Evolutionary conservation across 2,113 vertebrate species (phyloP).

Genomic region (Baryphthengus martii): DNA sequence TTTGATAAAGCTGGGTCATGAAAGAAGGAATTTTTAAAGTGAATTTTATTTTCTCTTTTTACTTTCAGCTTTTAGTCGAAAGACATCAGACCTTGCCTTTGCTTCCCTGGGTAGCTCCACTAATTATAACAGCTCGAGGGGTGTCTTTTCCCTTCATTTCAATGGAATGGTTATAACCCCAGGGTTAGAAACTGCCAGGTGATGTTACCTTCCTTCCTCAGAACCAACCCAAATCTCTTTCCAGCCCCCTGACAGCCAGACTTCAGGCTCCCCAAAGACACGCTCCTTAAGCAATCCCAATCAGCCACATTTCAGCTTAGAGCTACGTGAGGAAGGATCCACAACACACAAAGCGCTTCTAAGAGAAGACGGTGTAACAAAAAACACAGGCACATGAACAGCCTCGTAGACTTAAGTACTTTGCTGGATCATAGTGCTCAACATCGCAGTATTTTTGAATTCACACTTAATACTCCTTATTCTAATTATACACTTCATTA

Average conservation of each 20-base stretch:
- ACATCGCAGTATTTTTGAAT: neutral
- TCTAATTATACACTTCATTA: neutral
- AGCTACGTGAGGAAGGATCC: neutral
- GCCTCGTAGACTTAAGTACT: neutral
- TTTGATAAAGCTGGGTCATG: too few relatives aligned
- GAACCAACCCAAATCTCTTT: neutral
- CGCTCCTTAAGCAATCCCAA: neutral
- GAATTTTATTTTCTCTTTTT: too few relatives aligned
- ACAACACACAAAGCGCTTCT: neutral
- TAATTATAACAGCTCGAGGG: too few relatives aligned
- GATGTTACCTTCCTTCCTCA: neutral
- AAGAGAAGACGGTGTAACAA: neutral
- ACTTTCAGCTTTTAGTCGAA: too few relatives aligned
- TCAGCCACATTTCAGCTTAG: neutral
- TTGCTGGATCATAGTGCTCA: neutral
- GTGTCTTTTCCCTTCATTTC: too few relatives aligned
- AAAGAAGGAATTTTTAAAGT: too few relatives aligned
- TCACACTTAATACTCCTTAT: neutral
- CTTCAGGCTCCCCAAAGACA: neutral
- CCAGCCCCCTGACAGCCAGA: neutral
- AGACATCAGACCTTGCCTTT: too few relatives aligned
- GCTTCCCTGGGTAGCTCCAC: too few relatives aligned
- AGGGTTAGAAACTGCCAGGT: neutral
- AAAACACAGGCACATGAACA: neutral
- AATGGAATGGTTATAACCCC: neutral